These are phyloP conservation scores for Heterochromis multidens DNA, from an alignment of 2,113 vertebrate species.

Conservation along the genomic window DNA sequence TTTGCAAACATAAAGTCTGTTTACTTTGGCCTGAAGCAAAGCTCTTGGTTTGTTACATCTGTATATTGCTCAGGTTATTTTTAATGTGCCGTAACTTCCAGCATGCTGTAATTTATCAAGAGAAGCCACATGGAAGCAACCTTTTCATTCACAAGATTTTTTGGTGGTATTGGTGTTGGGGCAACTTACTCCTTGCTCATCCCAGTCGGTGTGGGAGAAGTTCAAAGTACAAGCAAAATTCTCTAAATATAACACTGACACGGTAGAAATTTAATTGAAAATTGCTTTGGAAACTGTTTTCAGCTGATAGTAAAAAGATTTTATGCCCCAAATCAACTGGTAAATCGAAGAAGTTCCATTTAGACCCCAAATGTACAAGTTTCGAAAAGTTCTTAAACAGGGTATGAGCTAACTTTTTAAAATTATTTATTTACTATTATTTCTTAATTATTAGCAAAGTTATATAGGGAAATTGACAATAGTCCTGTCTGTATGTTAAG, in stretches of 20 bases:
- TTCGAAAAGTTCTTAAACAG: not conserved
- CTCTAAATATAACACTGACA: not conserved
- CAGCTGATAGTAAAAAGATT: not conserved
- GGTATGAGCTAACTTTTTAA: not conserved
- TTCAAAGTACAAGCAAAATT: constrained; percentile 33
- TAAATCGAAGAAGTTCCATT: not conserved
- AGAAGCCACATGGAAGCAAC: constrained; percentile 37
- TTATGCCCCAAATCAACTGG: not conserved
- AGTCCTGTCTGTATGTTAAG: not conserved
- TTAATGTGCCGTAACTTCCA: constrained; percentile 19
- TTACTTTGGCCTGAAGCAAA: constrained; percentile 56
- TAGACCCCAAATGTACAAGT: not conserved
- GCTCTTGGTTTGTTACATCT: constrained; percentile 35
- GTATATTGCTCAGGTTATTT: constrained; percentile 50
- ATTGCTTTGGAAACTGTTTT: constrained; percentile 20
- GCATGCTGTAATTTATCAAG: constrained; percentile 60
- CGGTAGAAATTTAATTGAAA: not conserved
- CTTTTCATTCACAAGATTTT: not conserved
- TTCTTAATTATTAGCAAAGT: not conserved
- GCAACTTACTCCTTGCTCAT: not conserved
- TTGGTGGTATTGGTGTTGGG: not conserved
- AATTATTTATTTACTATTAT: no score
- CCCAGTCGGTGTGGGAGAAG: not conserved
- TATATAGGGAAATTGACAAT: not conserved
- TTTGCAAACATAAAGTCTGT: constrained; percentile 52